Conservation (phyloP, 2,797 vertebrate genomes). For the Ambastaia sidthimunki region DNA sequence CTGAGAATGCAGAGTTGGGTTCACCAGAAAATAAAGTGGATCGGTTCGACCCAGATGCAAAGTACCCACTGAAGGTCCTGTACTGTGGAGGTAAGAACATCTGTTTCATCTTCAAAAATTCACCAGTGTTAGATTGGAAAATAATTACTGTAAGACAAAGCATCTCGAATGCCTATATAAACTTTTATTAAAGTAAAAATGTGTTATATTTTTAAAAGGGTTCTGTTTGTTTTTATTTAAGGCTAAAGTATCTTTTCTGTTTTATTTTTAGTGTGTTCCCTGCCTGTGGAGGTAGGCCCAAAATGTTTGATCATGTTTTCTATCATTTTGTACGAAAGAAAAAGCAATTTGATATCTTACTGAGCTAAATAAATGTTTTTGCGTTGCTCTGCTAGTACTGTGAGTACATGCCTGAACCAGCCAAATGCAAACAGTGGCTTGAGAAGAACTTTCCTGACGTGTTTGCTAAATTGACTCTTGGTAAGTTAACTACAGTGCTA, state of each 20-base stretch:
- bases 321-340: neutral
- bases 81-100: conserved; percentile 91
- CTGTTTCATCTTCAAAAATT: neutral
- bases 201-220: neutral
- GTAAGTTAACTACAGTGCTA: conserved; percentile 75
- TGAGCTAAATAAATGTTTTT: neutral
- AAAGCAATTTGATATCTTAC: neutral
- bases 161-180: neutral
- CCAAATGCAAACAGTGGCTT: conserved; percentile 98
- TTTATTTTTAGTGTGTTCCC: conserved; percentile 86
- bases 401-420: conserved; percentile 98
- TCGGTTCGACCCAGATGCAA: conserved; percentile 75
- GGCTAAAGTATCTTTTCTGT: neutral
- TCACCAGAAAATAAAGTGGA: conserved; percentile 85
- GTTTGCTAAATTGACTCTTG: conserved; percentile 94
- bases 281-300: conserved; percentile 93
- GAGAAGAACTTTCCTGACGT: conserved; percentile 99
- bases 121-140: neutral
- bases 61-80: conserved; percentile 91
- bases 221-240: neutral
- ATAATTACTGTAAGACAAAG: neutral
- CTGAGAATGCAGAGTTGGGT: conserved; percentile 84
- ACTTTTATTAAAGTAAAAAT: neutral
- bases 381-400: conserved; percentile 84
- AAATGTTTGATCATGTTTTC: neutral